Conservation (phyloP, 2,888 invertebrate species). For the Phyllotreta striolata region DNA sequence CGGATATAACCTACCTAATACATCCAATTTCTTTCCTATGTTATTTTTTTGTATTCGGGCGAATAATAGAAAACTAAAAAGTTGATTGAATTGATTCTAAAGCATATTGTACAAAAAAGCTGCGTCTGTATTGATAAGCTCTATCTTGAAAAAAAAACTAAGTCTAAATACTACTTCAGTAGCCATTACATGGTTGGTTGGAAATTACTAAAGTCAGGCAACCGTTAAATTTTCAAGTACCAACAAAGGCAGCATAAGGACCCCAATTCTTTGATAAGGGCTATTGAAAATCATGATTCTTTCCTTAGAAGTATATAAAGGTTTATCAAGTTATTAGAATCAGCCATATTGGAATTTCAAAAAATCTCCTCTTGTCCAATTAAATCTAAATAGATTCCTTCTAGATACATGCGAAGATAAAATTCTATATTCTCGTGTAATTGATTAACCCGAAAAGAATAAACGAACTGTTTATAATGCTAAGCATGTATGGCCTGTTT, state of each 20-base stretch:
- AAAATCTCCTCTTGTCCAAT: background rate
- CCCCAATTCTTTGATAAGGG: conserved; percentile 16
- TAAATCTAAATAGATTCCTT: background rate
- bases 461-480: too few relatives aligned
- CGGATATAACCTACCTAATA: conserved; percentile 1
- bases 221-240: conserved; percentile 23
- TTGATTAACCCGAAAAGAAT: too few relatives aligned
- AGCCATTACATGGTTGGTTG: conserved; percentile 23
- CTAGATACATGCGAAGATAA: too few relatives aligned
- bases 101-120: background rate
- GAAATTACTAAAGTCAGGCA: conserved; percentile 21
- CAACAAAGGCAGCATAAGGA: conserved; percentile 18
- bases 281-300: conserved; percentile 22
- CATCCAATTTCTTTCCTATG: background rate
- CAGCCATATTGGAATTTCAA: conserved; percentile 6
- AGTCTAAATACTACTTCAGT: conserved; percentile 24
- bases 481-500: too few relatives aligned
- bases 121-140: too few relatives aligned
- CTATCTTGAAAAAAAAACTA: conserved; percentile 4
- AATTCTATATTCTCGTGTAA: too few relatives aligned
- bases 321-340: conserved; percentile 13
- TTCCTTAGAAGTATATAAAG: background rate
- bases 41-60: conserved; percentile 8
- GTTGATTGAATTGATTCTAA: background rate
- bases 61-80: too few relatives aligned